Evolutionary conservation across 2,797 vertebrate genomes (phyloP), one percentile per base, ranked within the genome.

Genomic region (Anguilla marmorata): DNA sequence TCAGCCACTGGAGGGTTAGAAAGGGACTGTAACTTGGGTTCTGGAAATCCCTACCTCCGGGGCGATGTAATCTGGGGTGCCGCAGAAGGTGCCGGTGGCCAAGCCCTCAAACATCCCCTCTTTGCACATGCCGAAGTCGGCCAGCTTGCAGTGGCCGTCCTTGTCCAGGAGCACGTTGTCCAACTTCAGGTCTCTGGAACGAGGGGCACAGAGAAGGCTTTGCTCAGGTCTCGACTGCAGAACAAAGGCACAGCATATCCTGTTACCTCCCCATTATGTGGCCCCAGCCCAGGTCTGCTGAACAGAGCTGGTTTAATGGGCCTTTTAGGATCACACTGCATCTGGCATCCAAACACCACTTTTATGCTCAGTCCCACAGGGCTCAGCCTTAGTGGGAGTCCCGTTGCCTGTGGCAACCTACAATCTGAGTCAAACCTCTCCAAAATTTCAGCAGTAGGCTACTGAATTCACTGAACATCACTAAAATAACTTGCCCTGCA

Each of bases 41-140:
- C 11, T n/a, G 6, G 19, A 50, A 24, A 41, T 3, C 60, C 93
- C 87, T 93, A 99, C 99, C 98, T 99, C 99, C 0, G 99, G 98
- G 89, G 99, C 99, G 0, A 99, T 99, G 90, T 99, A 99, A 92
- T 99, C 99, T 0, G 98, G 99, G 0, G 99, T 99, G 89, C 99
- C 99, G 50, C 98, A 99, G 95, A 99, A 99, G 0, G 99, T 99
- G n/a, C 95, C 97, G 0, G 99, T 99, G 89, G 97, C 96, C 66
- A 93, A 92, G 1, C 97, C 97, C 0, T 98, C 95, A 0, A 94
- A 96, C 88, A 99, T 98, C 60, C 97, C 97, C 91, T 99, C 99
- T 91, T 99, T 99, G 94, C 99, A 99, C 99, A 99, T 99, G 56
- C 99, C 99, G 1, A 99, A 99, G 92, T 99, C 99, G 0, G 99